Base-by-base conservation (phyloP, 1,140 invertebrate species). In the Oryzaephilus surinamensis region DNA sequence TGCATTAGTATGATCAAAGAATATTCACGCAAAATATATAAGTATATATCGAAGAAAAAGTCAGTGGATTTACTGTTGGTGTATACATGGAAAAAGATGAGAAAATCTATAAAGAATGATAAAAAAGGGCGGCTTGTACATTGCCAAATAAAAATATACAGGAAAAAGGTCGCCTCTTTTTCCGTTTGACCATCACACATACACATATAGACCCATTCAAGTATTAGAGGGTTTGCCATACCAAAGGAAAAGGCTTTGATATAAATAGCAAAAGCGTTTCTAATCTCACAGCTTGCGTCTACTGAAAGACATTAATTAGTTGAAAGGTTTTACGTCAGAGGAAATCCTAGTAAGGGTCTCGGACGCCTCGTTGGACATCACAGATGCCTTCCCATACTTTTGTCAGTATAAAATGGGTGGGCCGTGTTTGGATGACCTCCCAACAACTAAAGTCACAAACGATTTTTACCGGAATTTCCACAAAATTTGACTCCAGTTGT, bases 391-490 rank as follows among this genome's bases (percentile, higher is more conserved):
- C n/a, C n/a, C n/a, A n/a, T n/a, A n/a, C n/a, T n/a, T n/a, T n/a
- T n/a, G n/a, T n/a, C n/a, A n/a, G n/a, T n/a, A n/a, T n/a, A n/a
- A n/a, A n/a, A n/a, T n/a, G n/a, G n/a, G n/a, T n/a, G n/a, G n/a
- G n/a, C n/a, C n/a, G n/a, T n/a, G n/a, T n/a, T n/a, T n/a, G n/a
- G n/a, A n/a, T n/a, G n/a, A n/a, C n/a, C n/a, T n/a, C n/a, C n/a
- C n/a, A n/a, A n/a, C n/a, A n/a, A n/a, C n/a, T n/a, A n/a, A n/a
- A n/a, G n/a, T n/a, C n/a, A n/a, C n/a, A n/a, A n/a, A n/a, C 20
- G 33, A 26, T 36, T 36, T 26, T 36, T 21, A 36, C 33, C 14
- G 21, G 21, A 27, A 36, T 21, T 36, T 36, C 33, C 23, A 36
- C 33, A n/a, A n/a, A n/a, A n/a, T n/a, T n/a, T n/a, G n/a, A n/a